Conservation (phyloP, 2,888 invertebrate species). For the Diaphora mendica region DNA sequence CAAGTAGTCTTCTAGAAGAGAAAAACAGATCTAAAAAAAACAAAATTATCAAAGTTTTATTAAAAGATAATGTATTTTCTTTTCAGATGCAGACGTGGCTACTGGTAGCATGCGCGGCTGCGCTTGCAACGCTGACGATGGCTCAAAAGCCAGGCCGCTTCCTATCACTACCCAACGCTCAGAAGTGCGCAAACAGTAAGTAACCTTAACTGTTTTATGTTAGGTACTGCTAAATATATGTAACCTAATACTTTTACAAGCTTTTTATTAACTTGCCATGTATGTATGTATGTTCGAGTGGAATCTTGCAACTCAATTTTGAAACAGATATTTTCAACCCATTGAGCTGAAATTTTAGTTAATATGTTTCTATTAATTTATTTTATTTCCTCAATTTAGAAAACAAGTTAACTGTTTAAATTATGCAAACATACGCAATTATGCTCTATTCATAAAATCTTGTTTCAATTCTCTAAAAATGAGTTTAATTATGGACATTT, state of each 20-base stretch:
- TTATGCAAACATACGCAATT: background rate
- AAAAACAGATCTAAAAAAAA: no score
- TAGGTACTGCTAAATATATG: background rate
- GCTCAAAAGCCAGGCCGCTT: conserved; percentile 94
- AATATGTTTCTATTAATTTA: background rate
- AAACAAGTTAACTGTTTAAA: background rate
- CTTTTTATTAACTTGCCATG: no score
- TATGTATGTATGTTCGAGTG: no score
- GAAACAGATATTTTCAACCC: no score
- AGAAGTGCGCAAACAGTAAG: conserved; percentile 95
- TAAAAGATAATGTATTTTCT: conserved; percentile 30
- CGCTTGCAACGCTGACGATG: conserved; percentile 86
- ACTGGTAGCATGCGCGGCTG: conserved; percentile 84
- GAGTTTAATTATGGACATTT: background rate
- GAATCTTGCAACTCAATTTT: no score
- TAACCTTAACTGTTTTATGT: conserved; percentile 55
- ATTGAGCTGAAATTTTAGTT: no score
- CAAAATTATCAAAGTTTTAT: background rate
- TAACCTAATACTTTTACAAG: background rate
- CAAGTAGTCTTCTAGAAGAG: no score
- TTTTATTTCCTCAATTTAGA: background rate
- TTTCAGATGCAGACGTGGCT: conserved; percentile 91
- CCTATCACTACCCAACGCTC: conserved; percentile 92
- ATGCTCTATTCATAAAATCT: background rate
- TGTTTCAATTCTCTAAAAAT: background rate